Conservation (phyloP, 2,113 vertebrate genomes). For the Hoplias malabaricus region DNA sequence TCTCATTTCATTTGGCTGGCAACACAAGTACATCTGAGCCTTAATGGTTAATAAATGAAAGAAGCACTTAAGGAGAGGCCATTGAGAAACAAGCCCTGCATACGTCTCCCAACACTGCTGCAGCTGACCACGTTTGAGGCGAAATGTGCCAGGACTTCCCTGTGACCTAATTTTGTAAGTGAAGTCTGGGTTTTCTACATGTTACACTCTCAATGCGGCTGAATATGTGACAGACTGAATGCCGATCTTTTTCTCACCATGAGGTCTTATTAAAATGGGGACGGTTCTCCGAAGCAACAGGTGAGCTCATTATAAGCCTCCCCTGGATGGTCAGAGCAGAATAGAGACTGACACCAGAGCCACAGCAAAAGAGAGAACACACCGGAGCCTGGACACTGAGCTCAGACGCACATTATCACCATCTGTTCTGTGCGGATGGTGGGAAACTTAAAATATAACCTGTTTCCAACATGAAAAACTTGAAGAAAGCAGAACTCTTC, state of each 20-base stretch:
- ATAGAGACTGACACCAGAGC: neutral
- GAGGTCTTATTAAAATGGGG: neutral
- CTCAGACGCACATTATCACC: neutral
- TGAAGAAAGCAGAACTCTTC: neutral
- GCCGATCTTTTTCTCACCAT: neutral
- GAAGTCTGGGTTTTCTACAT: neutral
- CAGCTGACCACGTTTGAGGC: too few species aligned
- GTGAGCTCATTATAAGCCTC: conserved; percentile 21
- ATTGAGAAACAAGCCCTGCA: too few species aligned
- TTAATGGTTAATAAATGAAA: too few species aligned
- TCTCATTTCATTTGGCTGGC: too few species aligned
- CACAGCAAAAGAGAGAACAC: neutral
- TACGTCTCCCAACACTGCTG: too few species aligned
- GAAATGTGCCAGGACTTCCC: too few species aligned
- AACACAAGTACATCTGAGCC: too few species aligned
- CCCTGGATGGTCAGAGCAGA: neutral
- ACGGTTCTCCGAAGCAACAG: neutral
- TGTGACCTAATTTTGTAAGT: neutral
- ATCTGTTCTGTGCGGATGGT: neutral
- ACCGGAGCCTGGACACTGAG: neutral
- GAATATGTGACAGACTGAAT: neutral
- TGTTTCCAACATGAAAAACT: neutral
- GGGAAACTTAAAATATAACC: neutral
- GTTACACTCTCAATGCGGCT: neutral
- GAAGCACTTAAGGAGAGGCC: too few species aligned